Evolutionary conservation across 1,140 invertebrate genomes (phyloP).

Genomic region (Neuroterus valhalla): DNA sequence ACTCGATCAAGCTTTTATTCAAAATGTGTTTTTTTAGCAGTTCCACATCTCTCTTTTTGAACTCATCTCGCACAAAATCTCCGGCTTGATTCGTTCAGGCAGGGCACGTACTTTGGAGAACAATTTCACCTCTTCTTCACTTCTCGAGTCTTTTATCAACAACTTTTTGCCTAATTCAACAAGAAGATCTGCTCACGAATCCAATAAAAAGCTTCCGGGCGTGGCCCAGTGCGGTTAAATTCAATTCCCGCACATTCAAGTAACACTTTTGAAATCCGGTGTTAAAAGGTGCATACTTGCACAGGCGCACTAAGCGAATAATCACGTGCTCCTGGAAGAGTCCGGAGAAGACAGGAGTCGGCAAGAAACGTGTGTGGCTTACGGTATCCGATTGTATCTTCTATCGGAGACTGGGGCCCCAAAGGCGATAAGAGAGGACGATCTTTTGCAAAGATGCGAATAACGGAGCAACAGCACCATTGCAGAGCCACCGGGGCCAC

Average conservation of each 20-base stretch:
- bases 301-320: not conserved
- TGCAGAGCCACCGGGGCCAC: constrained; percentile 34
- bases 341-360: not conserved
- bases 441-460: constrained; percentile 27
- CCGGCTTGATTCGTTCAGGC: not conserved
- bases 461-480: constrained; percentile 40
- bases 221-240: not conserved
- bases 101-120: constrained; percentile 2
- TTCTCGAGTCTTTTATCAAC: not conserved
- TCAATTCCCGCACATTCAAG: constrained; percentile 3
- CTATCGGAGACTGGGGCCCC: not conserved
- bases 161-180: not conserved
- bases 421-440: constrained; percentile 38
- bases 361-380: not conserved
- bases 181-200: too few species aligned
- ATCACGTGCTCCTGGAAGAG: too few species aligned
- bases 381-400: not conserved
- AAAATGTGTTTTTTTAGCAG: not conserved
- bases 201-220: too few species aligned
- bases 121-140: not conserved
- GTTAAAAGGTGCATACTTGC: not conserved
- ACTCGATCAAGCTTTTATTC: not conserved
- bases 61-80: not conserved
- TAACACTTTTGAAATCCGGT: too few species aligned
- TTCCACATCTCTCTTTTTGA: not conserved